Evolutionary conservation across 2,888 invertebrate species (phyloP).

Genomic region (Asteroscopus sphinx): DNA sequence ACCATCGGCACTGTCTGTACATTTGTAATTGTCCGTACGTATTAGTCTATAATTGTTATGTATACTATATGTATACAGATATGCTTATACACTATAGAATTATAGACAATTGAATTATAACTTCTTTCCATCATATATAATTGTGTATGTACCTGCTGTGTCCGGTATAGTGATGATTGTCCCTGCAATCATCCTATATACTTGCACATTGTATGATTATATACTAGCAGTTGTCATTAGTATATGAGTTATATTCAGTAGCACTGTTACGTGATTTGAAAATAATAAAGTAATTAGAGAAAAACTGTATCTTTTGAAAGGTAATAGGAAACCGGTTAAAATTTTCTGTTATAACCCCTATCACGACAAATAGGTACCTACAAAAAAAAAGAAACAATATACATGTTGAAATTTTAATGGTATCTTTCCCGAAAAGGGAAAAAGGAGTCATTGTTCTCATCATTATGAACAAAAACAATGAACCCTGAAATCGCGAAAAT

Average conservation of each 20-base stretch:
- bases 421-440: too few species aligned
- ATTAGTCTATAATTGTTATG: constrained; percentile 37
- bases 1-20: constrained; percentile 14
- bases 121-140: constrained; percentile 58
- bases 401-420: too few species aligned
- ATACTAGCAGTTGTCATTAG: constrained; percentile 35
- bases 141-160: constrained; percentile 39
- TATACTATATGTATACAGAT: constrained; percentile 18
- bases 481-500: too few species aligned
- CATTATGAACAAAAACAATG: too few species aligned
- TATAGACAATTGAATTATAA: constrained; percentile 62
- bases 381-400: too few species aligned
- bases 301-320: neutral
- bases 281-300: neutral
- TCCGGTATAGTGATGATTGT: constrained; percentile 36
- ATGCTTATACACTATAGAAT: constrained; percentile 40
- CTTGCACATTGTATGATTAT: constrained; percentile 29
- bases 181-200: constrained; percentile 25
- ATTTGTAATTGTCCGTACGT: constrained; percentile 9
- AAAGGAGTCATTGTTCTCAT: too few species aligned
- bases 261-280: constrained; percentile 26
- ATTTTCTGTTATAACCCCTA: too few species aligned
- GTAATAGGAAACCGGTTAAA: too few species aligned
- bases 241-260: constrained; percentile 18
- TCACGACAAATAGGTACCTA: too few species aligned